These are phyloP conservation scores for Percopsis omiscomaycus DNA, from an alignment of 2,797 vertebrate species.

Conservation along the genomic window DNA sequence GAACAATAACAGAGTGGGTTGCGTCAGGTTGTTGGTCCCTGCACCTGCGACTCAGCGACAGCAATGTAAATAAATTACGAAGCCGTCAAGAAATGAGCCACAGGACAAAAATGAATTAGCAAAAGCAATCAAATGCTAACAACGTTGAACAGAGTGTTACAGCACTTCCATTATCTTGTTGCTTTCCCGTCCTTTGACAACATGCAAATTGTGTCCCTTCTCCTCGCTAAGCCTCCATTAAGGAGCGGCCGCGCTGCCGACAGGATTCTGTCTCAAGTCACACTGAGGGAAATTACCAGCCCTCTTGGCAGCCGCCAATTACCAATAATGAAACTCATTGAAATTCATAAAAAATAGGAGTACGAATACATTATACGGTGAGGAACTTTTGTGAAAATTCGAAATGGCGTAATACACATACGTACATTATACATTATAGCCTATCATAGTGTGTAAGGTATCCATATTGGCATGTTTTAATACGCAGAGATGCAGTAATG, in stretches of 20 bases:
- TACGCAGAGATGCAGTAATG: constrained; percentile 11
- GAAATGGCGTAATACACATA: constrained; percentile 37
- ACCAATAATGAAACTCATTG: constrained; percentile 56
- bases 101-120: constrained; percentile 57
- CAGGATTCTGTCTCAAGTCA: constrained; percentile 59
- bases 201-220: constrained; percentile 56
- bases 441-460: constrained; percentile 28
- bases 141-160: constrained; percentile 30
- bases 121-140: constrained; percentile 57
- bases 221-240: constrained; percentile 52
- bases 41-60: constrained; percentile 46
- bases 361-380: constrained; percentile 49
- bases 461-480: constrained; percentile 21
- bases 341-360: constrained; percentile 54
- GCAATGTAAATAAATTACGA: constrained; percentile 68
- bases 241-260: constrained; percentile 50
- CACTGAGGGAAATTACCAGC: constrained; percentile 61
- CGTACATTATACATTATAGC: constrained; percentile 30
- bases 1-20: too few relatives aligned
- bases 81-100: constrained; percentile 59
- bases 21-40: constrained; percentile 24
- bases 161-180: constrained; percentile 46
- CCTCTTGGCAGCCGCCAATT: constrained; percentile 52
- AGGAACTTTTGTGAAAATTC: constrained; percentile 30
- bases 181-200: constrained; percentile 48